Percentiles rank a stretch among this genome's conserved stretches.
Evolutionary conservation across 1,140 invertebrate species (phyloP).

Genomic region (Lysiphlebus fabarum): DNA sequence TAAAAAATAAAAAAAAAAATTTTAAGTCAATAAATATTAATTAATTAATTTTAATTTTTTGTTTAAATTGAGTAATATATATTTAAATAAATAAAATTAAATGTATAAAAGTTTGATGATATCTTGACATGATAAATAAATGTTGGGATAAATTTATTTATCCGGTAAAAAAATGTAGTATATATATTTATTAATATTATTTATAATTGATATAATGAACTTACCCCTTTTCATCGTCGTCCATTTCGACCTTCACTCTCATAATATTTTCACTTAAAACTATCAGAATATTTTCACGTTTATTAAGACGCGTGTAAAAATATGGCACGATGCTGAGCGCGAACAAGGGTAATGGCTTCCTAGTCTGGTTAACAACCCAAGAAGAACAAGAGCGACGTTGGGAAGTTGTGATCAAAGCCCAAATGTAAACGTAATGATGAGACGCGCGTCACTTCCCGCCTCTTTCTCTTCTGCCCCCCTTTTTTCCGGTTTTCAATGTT

Average conservation of each 20-base stretch:
- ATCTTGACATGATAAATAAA: too few relatives aligned
- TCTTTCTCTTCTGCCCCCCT: not conserved
- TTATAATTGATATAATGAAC: conserved; percentile 20
- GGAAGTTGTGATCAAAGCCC: conserved; percentile 26
- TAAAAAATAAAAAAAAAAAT: too few relatives aligned
- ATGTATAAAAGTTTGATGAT: too few relatives aligned
- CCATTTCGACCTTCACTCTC: conserved; percentile 60
- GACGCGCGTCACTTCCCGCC: conserved; percentile 49
- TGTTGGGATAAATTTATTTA: too few relatives aligned
- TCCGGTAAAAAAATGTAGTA: too few relatives aligned
- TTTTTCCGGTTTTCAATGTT: too few relatives aligned
- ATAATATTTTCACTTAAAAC: conserved; percentile 58
- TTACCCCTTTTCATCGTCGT: conserved; percentile 60
- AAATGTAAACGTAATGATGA: conserved; percentile 51
- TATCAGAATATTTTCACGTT: conserved; percentile 46
- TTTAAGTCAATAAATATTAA: too few relatives aligned
- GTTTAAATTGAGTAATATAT: too few relatives aligned
- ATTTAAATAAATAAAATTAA: too few relatives aligned
- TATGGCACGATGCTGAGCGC: conserved; percentile 53
- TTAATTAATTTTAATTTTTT: too few relatives aligned
- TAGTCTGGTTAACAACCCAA: conserved; percentile 31
- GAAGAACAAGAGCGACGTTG: conserved; percentile 42
- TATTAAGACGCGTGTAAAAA: conserved; percentile 46
- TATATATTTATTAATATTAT: conserved; percentile 5
- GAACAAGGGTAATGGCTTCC: conserved; percentile 54